A percentile compares a stretch with the other conserved stretches of the same genome.
Conservation (phyloP, 2,888 invertebrate species). For the Tetranychus piercei region DNA sequence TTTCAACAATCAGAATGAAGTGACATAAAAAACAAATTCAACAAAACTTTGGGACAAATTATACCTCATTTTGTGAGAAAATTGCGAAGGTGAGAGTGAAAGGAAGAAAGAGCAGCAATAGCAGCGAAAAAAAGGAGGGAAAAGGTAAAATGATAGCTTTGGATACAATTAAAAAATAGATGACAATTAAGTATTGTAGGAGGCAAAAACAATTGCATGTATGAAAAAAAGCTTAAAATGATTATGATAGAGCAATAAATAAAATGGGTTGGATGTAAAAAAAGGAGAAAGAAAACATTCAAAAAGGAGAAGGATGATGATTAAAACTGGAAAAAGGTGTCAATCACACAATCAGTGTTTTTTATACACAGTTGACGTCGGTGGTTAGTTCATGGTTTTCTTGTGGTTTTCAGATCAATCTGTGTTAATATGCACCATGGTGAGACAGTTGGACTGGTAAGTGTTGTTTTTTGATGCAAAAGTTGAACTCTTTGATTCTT, state of each 20-base stretch:
- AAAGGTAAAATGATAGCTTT: neutral
- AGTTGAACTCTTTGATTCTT: neutral
- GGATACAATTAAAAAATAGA: neutral
- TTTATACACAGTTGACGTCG: neutral
- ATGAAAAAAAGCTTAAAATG: neutral
- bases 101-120: neutral
- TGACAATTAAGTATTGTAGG: neutral
- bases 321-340: neutral
- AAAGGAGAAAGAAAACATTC: neutral
- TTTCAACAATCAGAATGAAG: neutral
- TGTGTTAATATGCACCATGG: slow-evolving; percentile 1
- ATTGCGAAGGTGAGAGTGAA: neutral
- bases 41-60: neutral
- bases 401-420: neutral
- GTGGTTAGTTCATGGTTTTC: neutral
- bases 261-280: neutral
- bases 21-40: neutral
- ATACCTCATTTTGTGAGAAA: neutral
- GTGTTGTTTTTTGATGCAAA: neutral
- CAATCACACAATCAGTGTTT: neutral
- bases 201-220: neutral
- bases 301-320: neutral
- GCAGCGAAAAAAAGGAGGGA: neutral
- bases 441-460: neutral
- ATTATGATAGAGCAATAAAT: neutral